phyloP scores from a whole-genome alignment of 2,797 vertebrate species.

The Eulemur mongoz region DNA sequence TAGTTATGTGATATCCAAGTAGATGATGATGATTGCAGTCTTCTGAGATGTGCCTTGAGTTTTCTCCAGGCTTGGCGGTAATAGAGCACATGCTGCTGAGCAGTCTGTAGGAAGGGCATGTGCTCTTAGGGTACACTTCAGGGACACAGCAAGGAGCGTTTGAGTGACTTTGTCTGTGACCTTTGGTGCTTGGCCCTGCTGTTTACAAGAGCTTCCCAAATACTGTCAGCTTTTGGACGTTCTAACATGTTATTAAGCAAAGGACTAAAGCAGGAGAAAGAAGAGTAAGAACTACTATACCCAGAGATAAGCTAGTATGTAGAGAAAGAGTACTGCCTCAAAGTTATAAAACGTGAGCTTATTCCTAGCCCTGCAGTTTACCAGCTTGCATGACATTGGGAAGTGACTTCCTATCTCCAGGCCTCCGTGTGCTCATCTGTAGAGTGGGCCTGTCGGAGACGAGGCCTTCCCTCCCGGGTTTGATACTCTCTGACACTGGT shows the following conservation, averaged over 20 bases:
- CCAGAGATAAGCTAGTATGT: not conserved
- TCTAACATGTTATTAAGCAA: not conserved
- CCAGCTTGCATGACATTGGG: not conserved
- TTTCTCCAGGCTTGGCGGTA: not conserved
- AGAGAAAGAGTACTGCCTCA: not conserved
- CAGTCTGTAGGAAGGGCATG: not conserved
- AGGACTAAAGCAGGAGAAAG: not conserved
- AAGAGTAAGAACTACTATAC: not conserved
- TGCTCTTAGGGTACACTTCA: not conserved
- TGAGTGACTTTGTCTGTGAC: constrained; percentile 49
- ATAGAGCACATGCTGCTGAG: not conserved
- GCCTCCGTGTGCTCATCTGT: not conserved
- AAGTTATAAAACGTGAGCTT: not conserved
- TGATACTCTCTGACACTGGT: not conserved
- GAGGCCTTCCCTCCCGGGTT: not conserved
- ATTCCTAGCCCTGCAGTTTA: not conserved
- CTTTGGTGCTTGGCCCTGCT: constrained; percentile 34
- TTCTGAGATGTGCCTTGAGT: not conserved
- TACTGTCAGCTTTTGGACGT: constrained; percentile 20
- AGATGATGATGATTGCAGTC: not conserved
- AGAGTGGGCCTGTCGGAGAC: not conserved
- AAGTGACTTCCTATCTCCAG: not conserved
- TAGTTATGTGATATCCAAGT: not conserved
- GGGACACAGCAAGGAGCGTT: not conserved
- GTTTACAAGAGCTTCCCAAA: constrained; percentile 5